Conservation (phyloP, 2,888 invertebrate genomes). For the Tolmerus cingulatus region DNA sequence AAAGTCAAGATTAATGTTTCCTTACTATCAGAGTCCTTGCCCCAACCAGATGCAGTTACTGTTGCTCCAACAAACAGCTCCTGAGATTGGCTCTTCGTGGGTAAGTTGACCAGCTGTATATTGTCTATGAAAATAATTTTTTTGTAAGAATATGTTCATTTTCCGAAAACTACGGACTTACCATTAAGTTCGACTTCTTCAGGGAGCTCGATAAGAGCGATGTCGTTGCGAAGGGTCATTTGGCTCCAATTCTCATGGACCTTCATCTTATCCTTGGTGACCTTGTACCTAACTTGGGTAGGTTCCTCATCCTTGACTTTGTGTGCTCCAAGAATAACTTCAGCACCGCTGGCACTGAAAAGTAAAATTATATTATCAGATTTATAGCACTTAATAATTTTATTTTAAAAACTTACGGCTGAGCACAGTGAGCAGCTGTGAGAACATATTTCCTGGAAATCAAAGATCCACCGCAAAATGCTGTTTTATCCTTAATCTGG, state of each 20-base stretch:
- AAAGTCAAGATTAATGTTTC: not conserved
- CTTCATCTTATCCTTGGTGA: constrained; percentile 51
- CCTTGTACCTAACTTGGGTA: constrained; percentile 52
- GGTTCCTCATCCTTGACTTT: constrained; percentile 22
- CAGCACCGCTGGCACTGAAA: constrained; percentile 37
- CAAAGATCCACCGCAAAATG: constrained; percentile 36
- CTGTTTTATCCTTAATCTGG: not conserved
- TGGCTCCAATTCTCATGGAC: constrained; percentile 61
- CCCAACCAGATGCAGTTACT: constrained; percentile 57
- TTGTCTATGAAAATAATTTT: constrained; percentile 46
- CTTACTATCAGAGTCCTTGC: constrained; percentile 55
- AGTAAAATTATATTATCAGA: not conserved
- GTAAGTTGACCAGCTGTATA: constrained; percentile 55
- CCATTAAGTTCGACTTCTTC: constrained; percentile 59
- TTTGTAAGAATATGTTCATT: not conserved
- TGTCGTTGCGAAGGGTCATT: constrained; percentile 59
- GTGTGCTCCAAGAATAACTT: constrained; percentile 44
- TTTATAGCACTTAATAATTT: not conserved
- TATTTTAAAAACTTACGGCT: constrained; percentile 18
- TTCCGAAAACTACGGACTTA: constrained; percentile 48
- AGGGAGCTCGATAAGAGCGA: constrained; percentile 63
- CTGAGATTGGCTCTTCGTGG: constrained; percentile 49
- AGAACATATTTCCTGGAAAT: constrained; percentile 23
- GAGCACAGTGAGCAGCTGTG: constrained; percentile 47
- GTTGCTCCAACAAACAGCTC: constrained; percentile 51